These are phyloP conservation scores for Plebejus melissa DNA, from an alignment of 2,888 invertebrate genomes.

Conservation along the genomic window DNA sequence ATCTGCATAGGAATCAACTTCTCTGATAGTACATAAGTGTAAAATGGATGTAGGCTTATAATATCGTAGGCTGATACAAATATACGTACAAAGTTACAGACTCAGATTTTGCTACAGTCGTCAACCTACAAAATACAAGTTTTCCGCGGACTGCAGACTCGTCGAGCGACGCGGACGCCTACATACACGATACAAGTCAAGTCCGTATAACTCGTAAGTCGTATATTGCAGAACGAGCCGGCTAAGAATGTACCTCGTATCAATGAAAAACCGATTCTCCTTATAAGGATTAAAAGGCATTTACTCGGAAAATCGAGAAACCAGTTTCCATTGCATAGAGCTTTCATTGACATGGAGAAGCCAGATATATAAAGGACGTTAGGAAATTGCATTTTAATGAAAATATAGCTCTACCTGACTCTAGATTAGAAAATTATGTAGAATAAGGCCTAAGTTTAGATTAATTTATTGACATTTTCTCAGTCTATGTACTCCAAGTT, in stretches of 20 bases:
- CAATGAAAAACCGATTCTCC: not conserved
- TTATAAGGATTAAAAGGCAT: not conserved
- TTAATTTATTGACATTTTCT: too few relatives aligned
- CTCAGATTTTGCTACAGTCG: not conserved
- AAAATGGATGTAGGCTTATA: too few relatives aligned
- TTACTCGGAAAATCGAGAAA: not conserved
- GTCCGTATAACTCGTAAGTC: not conserved
- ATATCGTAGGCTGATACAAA: too few relatives aligned
- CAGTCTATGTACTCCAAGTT: too few relatives aligned
- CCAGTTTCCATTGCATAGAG: not conserved
- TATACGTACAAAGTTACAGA: not conserved
- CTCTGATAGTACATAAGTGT: too few relatives aligned
- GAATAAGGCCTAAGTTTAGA: too few relatives aligned
- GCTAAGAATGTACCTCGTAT: not conserved
- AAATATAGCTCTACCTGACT: not conserved
- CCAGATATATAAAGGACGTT: not conserved
- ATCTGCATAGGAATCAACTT: too few relatives aligned
- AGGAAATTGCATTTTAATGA: too few relatives aligned
- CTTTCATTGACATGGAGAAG: not conserved
- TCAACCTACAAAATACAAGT: constrained; percentile 6
- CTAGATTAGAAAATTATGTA: not conserved
- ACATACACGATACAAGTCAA: not conserved
- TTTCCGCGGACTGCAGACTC: not conserved
- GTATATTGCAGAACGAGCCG: not conserved
- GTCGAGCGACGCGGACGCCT: not conserved